Evolutionary conservation across 2,113 vertebrate genomes (phyloP), one percentile per base, ranked within the genome.

Genomic region (Girardinichthys multiradiatus): DNA sequence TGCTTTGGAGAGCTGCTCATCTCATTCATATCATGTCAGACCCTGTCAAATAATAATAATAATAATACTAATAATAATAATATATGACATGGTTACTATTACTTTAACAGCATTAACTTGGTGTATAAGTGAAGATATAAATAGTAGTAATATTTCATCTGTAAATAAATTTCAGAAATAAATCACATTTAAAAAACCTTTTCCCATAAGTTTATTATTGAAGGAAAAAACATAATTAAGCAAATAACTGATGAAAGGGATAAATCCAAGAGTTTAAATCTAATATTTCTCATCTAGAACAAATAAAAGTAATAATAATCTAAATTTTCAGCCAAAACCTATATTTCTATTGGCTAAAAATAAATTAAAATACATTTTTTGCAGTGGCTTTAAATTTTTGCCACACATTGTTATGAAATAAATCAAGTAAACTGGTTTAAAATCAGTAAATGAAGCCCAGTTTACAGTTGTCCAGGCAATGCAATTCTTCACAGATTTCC

Each of bases 391-490:
- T 35, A 39, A 33, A 31, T 33, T 29, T 33, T 33, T 14, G 19
- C 15, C 27, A 29, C 27, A 10, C 21, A 29, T 29, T 15, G 42
- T 60, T 29, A 7, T 60, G 28, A 57, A 24, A 4, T 57, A 10
- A 13, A 57, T n/a, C n/a, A n/a, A 9, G 14, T 24, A n/a, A n/a
- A n/a, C 27, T 27, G 26, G 7, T 27, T 58, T 37, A 33, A 65
- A 28, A 15, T 45, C 4, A 11, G 42, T 28, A 67, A 35, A 35
- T 19, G 4, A 7, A 4, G 27, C 37, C 8, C 12, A 12, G 31
- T 26, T 62, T 12, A 59, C 61, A n/a, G 42, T 28, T 42, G 21
- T 15, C 60, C 63, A 54, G 64, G 57, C 51, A 74, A 71, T 64
- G 63, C 4, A 21, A 27, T 4, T 66, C 68, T 29, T 26, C 26